Conservation (phyloP, 2,113 vertebrate species). For the Mola mola region DNA sequence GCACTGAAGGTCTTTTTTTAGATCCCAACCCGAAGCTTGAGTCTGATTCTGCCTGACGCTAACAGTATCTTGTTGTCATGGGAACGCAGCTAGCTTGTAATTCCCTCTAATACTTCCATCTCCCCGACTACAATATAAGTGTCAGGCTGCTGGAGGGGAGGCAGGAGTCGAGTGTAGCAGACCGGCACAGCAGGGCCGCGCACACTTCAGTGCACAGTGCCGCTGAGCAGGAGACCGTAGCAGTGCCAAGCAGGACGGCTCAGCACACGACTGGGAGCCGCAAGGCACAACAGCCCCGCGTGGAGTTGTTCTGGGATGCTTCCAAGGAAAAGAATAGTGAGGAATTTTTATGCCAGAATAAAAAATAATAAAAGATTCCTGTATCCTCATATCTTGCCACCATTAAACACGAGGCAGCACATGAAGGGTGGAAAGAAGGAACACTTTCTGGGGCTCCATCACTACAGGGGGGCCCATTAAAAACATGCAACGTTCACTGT, state of each 20-base stretch:
- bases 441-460: too few relatives aligned
- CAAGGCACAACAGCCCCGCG: neutral
- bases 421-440: too few relatives aligned
- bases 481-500: too few relatives aligned
- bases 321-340: too few relatives aligned
- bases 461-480: too few relatives aligned
- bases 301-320: too few relatives aligned
- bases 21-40: slow-evolving; percentile 37
- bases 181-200: neutral
- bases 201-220: slow-evolving; percentile 35
- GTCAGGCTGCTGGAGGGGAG: slow-evolving; percentile 22
- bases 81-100: slow-evolving; percentile 59
- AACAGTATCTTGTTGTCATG: slow-evolving; percentile 73
- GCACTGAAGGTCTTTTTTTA: slow-evolving; percentile 35
- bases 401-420: too few relatives aligned
- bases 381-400: too few relatives aligned
- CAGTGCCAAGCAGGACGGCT: slow-evolving; percentile 7
- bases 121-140: slow-evolving; percentile 52
- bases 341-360: too few relatives aligned
- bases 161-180: slow-evolving; percentile 4
- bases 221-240: slow-evolving; percentile 13
- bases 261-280: slow-evolving; percentile 1
- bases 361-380: too few relatives aligned
- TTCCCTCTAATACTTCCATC: slow-evolving; percentile 51
- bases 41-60: slow-evolving; percentile 57